These are phyloP conservation scores for Sarcophilus harrisii DNA, from an alignment of 2,797 vertebrate species.

Conservation along the genomic window DNA sequence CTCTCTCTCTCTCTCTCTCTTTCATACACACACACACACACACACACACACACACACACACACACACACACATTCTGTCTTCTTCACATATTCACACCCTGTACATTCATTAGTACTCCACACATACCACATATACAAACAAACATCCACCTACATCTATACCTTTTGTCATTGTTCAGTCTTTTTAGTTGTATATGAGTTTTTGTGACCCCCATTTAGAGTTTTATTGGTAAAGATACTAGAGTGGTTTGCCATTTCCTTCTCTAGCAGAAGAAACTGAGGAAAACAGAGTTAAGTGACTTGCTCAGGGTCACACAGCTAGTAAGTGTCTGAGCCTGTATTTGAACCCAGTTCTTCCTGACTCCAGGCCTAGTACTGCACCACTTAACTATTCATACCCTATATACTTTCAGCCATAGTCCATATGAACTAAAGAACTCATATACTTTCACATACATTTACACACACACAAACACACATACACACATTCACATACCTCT, in stretches of 20 bases:
- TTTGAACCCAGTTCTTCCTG: not conserved
- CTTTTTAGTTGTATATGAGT: not conserved
- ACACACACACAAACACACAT: not conserved
- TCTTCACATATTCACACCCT: not conserved
- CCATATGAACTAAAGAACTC: not conserved
- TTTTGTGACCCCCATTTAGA: not conserved
- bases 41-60: not conserved
- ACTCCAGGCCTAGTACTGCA: not conserved
- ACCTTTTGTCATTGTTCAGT: not conserved
- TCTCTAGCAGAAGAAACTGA: not conserved
- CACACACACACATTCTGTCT: not conserved
- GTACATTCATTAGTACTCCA: not conserved
- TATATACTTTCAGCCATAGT: not conserved
- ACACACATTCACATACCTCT: not conserved
- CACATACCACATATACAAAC: not conserved
- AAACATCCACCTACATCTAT: not conserved
- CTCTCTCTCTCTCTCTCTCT: no score
- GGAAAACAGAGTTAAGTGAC: not conserved
- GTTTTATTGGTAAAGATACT: not conserved
- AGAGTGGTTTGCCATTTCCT: not conserved
- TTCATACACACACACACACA: no score
- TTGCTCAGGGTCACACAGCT: not conserved
- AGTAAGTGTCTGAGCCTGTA: not conserved
- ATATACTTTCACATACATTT: not conserved
- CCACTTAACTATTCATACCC: not conserved